These are phyloP conservation scores for Drosophila suboccidentalis DNA, from an alignment of 2,888 invertebrate genomes.

Conservation along the genomic window DNA sequence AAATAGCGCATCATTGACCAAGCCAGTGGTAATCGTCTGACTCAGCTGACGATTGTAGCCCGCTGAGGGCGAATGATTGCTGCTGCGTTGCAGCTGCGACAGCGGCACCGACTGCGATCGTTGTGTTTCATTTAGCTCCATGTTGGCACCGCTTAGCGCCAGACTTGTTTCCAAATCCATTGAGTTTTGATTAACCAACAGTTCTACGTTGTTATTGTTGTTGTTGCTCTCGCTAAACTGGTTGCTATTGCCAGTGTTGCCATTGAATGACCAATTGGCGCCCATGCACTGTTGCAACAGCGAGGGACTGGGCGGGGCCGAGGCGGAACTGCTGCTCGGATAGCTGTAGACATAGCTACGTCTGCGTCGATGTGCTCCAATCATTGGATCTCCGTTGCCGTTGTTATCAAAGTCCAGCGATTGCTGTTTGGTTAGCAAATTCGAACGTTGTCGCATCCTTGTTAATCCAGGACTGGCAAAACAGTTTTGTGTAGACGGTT, in stretches of 20 bases:
- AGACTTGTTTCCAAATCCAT: conserved; percentile 83
- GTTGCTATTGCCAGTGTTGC: conserved; percentile 22
- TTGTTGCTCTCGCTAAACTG: conserved; percentile 42
- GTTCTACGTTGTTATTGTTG: conserved; percentile 83
- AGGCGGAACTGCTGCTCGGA: conserved; percentile 84
- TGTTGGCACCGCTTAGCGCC: conserved; percentile 62
- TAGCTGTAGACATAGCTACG: conserved; percentile 75
- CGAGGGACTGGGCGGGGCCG: conserved; percentile 90
- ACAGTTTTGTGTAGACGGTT: conserved; percentile 53
- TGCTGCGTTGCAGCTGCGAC: conserved; percentile 78
- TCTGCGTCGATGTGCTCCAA: conserved; percentile 79
- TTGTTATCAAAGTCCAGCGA: conserved; percentile 80
- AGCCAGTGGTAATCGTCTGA: conserved; percentile 28
- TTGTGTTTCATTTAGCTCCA: conserved; percentile 73
- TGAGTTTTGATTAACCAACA: conserved; percentile 81
- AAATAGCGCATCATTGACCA: conserved; percentile 58
- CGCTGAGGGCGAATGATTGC: conserved; percentile 79
- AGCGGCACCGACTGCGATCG: conserved; percentile 94
- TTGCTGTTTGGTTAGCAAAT: conserved; percentile 83
- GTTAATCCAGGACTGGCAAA: conserved; percentile 94
- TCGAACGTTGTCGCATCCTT: conserved; percentile 90
- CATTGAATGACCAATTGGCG: conserved; percentile 57
- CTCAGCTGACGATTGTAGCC: conserved; percentile 75
- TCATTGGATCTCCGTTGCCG: conserved; percentile 82
- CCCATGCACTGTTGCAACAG: conserved; percentile 75